Conservation (phyloP, 2,888 invertebrate genomes). For the Branchinecta sandiegonensis region DNA sequence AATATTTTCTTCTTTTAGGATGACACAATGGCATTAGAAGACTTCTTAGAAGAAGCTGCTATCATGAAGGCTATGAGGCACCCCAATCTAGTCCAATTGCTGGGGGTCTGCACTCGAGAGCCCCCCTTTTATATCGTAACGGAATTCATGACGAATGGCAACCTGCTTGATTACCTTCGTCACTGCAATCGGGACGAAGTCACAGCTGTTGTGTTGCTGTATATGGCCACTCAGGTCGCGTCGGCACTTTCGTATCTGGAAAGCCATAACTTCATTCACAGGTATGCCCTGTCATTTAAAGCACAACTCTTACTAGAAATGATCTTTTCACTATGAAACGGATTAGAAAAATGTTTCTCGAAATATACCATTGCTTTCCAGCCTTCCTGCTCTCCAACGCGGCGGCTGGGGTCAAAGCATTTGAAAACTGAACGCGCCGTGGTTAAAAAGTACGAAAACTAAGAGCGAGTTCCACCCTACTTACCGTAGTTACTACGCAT, state of each 20-base stretch:
- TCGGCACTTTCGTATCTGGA: conserved; percentile 98
- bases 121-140: conserved; percentile 99
- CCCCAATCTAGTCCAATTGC: conserved; percentile 89
- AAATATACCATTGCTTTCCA: no score
- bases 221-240: conserved; percentile 99
- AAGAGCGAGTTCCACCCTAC: no score
- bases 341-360: no score
- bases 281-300: conserved; percentile 35
- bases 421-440: no score
- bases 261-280: conserved; percentile 85
- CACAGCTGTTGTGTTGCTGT: conserved; percentile 88
- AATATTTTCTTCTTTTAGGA: conserved; percentile 41
- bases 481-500: no score
- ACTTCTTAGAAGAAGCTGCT: conserved; percentile 95
- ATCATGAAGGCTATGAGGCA: conserved; percentile 99
- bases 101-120: conserved; percentile 95
- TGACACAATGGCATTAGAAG: conserved; percentile 98
- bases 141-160: conserved; percentile 98
- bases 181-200: conserved; percentile 70
- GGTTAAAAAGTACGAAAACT: no score
- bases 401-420: no score
- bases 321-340: no score
- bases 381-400: no score
- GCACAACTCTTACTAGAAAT: no score
- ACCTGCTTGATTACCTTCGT: conserved; percentile 86